Evolutionary conservation across 2,888 invertebrate species (phyloP).

Genomic region (Tetramorium bicarinatum): DNA sequence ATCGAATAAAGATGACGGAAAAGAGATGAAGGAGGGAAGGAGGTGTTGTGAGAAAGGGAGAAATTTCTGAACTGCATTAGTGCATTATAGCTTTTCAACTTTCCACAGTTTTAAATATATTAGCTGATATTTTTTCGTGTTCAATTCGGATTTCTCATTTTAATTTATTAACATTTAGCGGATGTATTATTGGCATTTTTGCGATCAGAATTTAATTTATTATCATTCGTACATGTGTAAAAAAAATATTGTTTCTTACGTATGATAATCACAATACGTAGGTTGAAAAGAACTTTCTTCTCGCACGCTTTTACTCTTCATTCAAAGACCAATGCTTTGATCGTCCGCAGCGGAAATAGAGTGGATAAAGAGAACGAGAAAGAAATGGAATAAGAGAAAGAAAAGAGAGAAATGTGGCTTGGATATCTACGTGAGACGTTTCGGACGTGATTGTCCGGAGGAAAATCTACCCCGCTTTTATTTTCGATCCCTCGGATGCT

Average conservation of each 20-base stretch:
- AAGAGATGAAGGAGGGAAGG: background rate
- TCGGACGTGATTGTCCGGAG: conserved; percentile 59
- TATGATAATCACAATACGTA: background rate
- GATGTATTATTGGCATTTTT: background rate
- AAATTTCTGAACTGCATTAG: background rate
- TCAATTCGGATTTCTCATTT: background rate
- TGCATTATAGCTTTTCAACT: background rate
- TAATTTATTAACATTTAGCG: background rate
- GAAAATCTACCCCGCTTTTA: conserved; percentile 60
- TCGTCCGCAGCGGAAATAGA: conserved; percentile 58
- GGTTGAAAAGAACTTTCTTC: conserved; percentile 36
- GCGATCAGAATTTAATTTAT: conserved; percentile 6
- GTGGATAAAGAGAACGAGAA: background rate
- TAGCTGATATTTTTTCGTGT: background rate
- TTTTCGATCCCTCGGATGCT: conserved; percentile 63
- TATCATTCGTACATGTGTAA: background rate
- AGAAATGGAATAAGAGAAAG: background rate
- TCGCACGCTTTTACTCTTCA: conserved; percentile 59
- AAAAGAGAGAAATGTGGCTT: conserved; percentile 33
- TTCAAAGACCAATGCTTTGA: conserved; percentile 63
- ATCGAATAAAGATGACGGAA: conserved; percentile 25
- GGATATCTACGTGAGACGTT: conserved; percentile 66
- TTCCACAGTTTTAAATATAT: conserved; percentile 18
- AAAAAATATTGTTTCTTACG: background rate
- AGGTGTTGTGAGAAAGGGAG: background rate